Conservation (phyloP, 2,888 invertebrate species). For the Macrophya annulata region DNA sequence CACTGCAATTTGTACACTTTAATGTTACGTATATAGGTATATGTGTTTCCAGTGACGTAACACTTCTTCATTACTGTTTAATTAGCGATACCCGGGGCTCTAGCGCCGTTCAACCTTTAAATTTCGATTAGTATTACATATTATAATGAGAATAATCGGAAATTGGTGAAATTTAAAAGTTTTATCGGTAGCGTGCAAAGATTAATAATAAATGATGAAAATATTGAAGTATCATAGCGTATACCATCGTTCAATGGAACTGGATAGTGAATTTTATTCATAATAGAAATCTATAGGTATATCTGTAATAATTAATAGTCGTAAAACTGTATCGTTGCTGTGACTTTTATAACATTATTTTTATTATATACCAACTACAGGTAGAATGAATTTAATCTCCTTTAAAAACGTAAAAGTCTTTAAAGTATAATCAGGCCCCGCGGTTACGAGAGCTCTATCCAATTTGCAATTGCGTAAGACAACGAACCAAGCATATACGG, state of each 20-base stretch:
- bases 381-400: neutral
- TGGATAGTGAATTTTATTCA: neutral
- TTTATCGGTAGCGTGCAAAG: neutral
- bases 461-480: slow-evolving; percentile 36
- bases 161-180: neutral
- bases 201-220: neutral
- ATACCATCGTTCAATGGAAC: neutral
- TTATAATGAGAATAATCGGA: neutral
- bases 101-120: neutral
- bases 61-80: neutral
- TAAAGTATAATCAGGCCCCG: neutral
- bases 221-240: neutral
- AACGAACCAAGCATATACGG: neutral
- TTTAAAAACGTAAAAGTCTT: neutral
- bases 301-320: neutral
- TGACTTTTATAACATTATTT: neutral
- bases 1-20: slow-evolving; percentile 3
- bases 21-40: neutral
- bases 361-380: neutral
- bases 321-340: neutral
- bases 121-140: neutral
- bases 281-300: neutral
- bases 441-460: neutral
- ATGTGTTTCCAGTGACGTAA: neutral
- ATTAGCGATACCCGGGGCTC: neutral